These are phyloP conservation scores for Sycophila texana DNA, from an alignment of 2,888 invertebrate species.

Conservation along the genomic window DNA sequence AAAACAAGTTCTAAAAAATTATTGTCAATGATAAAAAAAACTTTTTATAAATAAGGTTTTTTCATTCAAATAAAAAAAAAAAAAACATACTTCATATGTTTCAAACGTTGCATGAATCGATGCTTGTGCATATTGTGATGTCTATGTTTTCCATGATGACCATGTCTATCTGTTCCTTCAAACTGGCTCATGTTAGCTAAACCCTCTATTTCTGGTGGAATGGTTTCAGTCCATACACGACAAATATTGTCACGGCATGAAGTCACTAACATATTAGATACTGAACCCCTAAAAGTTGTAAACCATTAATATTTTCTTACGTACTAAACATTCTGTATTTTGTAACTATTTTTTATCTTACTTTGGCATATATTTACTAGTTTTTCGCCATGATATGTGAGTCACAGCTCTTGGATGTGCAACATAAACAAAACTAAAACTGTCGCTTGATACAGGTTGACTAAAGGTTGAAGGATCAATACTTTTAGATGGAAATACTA, in stretches of 20 bases:
- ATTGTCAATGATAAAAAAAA: conserved; percentile 32
- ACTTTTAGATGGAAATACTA: conserved; percentile 85
- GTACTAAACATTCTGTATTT: not conserved
- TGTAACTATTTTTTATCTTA: conserved; percentile 74
- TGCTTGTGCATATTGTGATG: conserved; percentile 94
- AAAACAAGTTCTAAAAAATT: conserved; percentile 86
- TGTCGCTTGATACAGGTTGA: conserved; percentile 79
- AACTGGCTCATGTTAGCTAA: conserved; percentile 83
- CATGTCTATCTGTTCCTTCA: conserved; percentile 80
- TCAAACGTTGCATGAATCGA: conserved; percentile 95
- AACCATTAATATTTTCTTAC: conserved; percentile 1
- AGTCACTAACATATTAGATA: conserved; percentile 98
- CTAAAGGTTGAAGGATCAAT: conserved; percentile 78
- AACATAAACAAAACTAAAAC: conserved; percentile 95
- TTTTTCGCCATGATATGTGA: conserved; percentile 98
- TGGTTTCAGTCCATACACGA: conserved; percentile 98
- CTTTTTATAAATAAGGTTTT: conserved; percentile 51
- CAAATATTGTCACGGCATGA: conserved; percentile 99
- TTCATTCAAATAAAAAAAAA: conserved; percentile 24
- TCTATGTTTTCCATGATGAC: conserved; percentile 85
- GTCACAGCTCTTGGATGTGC: conserved; percentile 98
- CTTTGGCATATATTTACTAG: conserved; percentile 99
- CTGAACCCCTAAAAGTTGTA: conserved; percentile 85
- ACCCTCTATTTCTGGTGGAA: conserved; percentile 94
- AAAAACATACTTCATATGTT: conserved; percentile 92